These are phyloP conservation scores for Drusus annulatus DNA, from an alignment of 1,140 invertebrate species.

Conservation along the genomic window DNA sequence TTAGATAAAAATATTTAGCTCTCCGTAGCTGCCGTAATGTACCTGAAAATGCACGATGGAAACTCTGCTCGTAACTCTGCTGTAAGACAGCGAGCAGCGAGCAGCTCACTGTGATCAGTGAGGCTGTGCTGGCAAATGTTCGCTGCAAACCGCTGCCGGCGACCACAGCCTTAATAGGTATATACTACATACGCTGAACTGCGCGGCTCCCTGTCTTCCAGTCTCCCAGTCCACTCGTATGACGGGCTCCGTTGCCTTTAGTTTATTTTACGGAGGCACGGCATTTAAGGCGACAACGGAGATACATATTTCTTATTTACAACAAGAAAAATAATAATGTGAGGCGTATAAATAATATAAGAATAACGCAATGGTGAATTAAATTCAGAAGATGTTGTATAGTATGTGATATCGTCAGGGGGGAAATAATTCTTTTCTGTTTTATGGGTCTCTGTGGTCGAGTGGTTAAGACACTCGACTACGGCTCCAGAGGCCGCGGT, in stretches of 20 bases:
- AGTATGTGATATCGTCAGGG: no score
- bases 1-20: no score
- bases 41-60: background rate
- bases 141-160: background rate
- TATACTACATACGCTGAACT: background rate
- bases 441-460: no score
- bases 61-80: no score
- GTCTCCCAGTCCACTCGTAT: background rate
- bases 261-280: conserved; percentile 12
- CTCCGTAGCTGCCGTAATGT: background rate
- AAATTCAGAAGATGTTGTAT: no score
- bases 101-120: no score
- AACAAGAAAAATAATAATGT: background rate
- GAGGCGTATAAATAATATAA: no score
- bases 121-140: conserved; percentile 5
- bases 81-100: no score
- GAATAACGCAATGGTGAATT: no score
- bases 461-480: no score
- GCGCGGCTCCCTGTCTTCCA: background rate
- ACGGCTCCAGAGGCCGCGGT: no score
- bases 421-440: no score
- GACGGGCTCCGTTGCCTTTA: background rate
- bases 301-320: background rate
- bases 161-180: background rate
- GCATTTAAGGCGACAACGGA: background rate